Evolutionary conservation across 2,113 vertebrate species (phyloP).

Genomic region (Limnothrissa miodon): DNA sequence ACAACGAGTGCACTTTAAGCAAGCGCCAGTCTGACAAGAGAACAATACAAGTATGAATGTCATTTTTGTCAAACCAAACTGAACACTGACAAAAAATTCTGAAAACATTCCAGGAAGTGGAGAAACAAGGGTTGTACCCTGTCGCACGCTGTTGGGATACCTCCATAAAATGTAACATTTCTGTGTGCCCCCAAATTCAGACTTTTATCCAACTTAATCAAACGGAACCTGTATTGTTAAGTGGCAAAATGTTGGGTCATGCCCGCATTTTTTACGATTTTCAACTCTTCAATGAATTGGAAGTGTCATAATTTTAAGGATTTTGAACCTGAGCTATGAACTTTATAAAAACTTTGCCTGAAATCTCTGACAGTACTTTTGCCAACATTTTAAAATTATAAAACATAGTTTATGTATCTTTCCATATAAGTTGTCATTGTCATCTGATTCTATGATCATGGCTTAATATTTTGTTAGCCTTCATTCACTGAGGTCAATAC

Average conservation of each 20-base stretch:
- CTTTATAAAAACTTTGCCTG: neutral
- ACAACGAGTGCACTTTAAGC: constrained; percentile 67
- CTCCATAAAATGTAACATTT: neutral
- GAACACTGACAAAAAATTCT: constrained; percentile 53
- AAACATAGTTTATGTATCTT: neutral
- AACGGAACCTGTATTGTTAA: neutral
- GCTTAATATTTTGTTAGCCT: too few relatives aligned
- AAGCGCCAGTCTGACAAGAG: constrained; percentile 66
- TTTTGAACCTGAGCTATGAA: neutral
- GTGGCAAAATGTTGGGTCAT: neutral
- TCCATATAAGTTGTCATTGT: neutral
- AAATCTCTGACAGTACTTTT: neutral
- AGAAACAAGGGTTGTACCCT: constrained; percentile 25
- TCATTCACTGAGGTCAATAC: too few relatives aligned
- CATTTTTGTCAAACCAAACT: constrained; percentile 64
- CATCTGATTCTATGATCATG: neutral
- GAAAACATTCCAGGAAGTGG: constrained; percentile 52
- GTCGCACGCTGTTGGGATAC: neutral
- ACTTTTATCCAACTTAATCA: constrained; percentile 6
- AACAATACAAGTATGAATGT: constrained; percentile 70
- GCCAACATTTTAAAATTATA: neutral
- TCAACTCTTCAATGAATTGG: neutral
- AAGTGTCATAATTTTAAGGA: neutral
- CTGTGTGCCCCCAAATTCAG: neutral
- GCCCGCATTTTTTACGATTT: neutral